Evolutionary conservation across 2,113 vertebrate species (phyloP).

Genomic region (Tachysurus vachellii): DNA sequence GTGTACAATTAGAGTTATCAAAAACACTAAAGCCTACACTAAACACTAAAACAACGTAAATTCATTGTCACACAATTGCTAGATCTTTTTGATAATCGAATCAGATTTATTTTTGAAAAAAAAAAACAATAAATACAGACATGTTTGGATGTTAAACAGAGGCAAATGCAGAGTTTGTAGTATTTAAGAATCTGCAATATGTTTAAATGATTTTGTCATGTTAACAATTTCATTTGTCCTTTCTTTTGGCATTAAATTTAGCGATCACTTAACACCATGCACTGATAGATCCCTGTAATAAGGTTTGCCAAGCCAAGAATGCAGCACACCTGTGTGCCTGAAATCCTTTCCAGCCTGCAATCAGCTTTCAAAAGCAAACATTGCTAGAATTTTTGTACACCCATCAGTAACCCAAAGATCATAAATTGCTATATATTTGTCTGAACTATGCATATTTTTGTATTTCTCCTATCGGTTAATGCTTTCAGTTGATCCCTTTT

Average conservation of each 20-base stretch:
- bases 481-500: no score
- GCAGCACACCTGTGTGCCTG: slow-evolving; percentile 44
- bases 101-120: not conserved
- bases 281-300: slow-evolving; percentile 42
- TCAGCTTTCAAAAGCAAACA: slow-evolving; percentile 22
- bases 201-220: not conserved
- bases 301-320: slow-evolving; percentile 42
- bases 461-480: not conserved
- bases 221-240: not conserved
- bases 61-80: not conserved
- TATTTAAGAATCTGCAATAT: not conserved
- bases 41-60: no score
- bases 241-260: slow-evolving; percentile 35
- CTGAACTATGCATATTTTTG: not conserved
- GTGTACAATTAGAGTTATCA: not conserved
- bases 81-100: not conserved
- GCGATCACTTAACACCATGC: slow-evolving; percentile 35
- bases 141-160: not conserved
- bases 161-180: not conserved
- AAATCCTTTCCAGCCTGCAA: slow-evolving; percentile 23
- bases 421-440: not conserved
- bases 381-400: slow-evolving; percentile 3
- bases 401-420: not conserved
- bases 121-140: not conserved
- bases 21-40: not conserved